Evolutionary conservation across 1,140 invertebrate species (phyloP).

Genomic region (Macrobrachium nipponense): DNA sequence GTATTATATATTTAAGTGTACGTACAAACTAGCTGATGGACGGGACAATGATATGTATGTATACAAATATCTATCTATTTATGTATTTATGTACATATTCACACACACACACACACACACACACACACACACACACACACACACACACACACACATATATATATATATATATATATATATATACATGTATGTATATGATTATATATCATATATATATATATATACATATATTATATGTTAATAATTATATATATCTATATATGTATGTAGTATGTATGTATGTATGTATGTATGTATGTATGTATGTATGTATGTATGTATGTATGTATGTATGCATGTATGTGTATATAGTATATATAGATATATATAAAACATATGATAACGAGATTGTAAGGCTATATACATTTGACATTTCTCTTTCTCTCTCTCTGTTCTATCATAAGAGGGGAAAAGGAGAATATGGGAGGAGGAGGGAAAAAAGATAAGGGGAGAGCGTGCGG

Average conservation of each 20-base stretch:
- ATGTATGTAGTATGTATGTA: slow-evolving; percentile 20
- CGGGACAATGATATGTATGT: no score
- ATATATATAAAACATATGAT: slow-evolving; percentile 12
- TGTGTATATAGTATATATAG: slow-evolving; percentile 19
- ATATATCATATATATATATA: slow-evolving; percentile 8
- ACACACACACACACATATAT: slow-evolving; percentile 16
- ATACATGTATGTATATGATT: not conserved
- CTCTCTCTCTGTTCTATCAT: slow-evolving; percentile 54
- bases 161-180: not conserved
- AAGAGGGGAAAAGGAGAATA: slow-evolving; percentile 48
- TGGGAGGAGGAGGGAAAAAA: slow-evolving; percentile 49
- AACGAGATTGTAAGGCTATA: slow-evolving; percentile 10
- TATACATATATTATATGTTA: no score
- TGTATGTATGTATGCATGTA: not conserved
- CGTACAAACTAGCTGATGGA: no score
- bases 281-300: not conserved
- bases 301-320: not conserved
- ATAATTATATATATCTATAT: not conserved
- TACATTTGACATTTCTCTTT: slow-evolving; percentile 55
- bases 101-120: slow-evolving; percentile 2
- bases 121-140: not conserved
- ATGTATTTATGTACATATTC: not conserved
- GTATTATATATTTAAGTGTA: no score
- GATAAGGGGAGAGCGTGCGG: slow-evolving; percentile 50
- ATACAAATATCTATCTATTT: no score